These are phyloP conservation scores for Torymus auratus DNA, from an alignment of 2,888 invertebrate genomes.

Conservation along the genomic window DNA sequence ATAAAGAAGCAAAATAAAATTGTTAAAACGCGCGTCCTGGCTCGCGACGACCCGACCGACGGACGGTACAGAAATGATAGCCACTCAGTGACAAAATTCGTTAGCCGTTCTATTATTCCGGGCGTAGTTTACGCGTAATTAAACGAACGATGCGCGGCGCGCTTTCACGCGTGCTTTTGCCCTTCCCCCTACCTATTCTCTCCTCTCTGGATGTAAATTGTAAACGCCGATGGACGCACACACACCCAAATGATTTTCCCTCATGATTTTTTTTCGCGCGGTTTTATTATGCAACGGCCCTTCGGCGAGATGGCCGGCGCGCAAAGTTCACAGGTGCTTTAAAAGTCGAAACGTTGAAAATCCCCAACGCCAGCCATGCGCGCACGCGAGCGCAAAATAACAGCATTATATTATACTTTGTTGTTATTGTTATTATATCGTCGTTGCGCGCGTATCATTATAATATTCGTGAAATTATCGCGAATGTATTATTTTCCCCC, in stretches of 20 bases:
- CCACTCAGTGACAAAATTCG: conserved; percentile 42
- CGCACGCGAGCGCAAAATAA: not conserved
- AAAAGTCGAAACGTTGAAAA: not conserved
- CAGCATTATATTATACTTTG: too few relatives aligned
- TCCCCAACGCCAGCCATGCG: not conserved
- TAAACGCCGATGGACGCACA: not conserved
- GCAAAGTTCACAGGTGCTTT: too few relatives aligned
- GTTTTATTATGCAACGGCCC: conserved; percentile 11
- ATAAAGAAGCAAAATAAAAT: conserved; percentile 12
- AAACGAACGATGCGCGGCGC: conserved; percentile 59
- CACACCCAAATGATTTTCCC: conserved; percentile 9
- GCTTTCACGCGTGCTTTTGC: conserved; percentile 15
- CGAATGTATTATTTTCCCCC: too few relatives aligned
- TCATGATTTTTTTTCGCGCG: not conserved
- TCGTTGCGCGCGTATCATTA: too few relatives aligned
- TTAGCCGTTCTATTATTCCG: conserved; percentile 39
- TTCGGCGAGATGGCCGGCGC: not conserved
- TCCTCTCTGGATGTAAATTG: conserved; percentile 3
- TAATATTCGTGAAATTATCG: too few relatives aligned
- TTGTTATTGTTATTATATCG: too few relatives aligned
- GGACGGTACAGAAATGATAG: conserved; percentile 22
- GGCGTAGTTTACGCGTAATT: conserved; percentile 54
- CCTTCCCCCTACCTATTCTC: too few relatives aligned
- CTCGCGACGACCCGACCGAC: not conserved
- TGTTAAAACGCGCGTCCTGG: not conserved